Evolutionary conservation across 2,113 vertebrate species (phyloP).

Genomic region (Otocyon megalotis): DNA sequence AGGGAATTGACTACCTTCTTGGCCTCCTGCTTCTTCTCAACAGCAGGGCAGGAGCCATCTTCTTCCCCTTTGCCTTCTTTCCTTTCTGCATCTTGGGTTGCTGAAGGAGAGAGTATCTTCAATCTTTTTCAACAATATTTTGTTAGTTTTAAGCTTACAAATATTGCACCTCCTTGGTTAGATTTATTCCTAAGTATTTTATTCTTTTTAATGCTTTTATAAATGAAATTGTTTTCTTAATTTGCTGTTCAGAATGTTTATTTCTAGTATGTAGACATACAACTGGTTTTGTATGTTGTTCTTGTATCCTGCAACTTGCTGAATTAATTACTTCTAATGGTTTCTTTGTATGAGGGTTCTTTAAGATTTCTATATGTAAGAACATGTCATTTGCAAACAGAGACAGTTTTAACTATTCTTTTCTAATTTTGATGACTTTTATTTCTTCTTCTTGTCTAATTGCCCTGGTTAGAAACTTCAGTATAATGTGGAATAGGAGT

Average conservation of each 20-base stretch:
- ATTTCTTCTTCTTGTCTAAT: background rate
- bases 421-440: background rate
- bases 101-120: background rate
- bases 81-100: too few relatives aligned
- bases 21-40: too few relatives aligned
- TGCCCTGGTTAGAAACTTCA: background rate
- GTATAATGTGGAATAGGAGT: background rate
- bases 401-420: background rate
- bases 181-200: conserved; percentile 41
- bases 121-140: background rate
- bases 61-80: too few relatives aligned
- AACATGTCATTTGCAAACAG: background rate
- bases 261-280: background rate
- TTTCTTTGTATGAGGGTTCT: background rate
- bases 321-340: background rate
- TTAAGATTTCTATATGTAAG: conserved; percentile 18
- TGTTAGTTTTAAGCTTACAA: background rate
- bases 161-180: background rate
- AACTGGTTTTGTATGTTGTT: background rate
- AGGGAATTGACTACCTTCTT: too few relatives aligned
- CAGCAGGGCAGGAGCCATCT: too few relatives aligned
- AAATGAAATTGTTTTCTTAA: background rate
- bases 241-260: conserved; percentile 32
- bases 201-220: conserved; percentile 9
- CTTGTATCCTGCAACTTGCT: background rate